These are phyloP conservation scores for Ectemnius continuus DNA, from an alignment of 2,888 invertebrate genomes.

Conservation along the genomic window DNA sequence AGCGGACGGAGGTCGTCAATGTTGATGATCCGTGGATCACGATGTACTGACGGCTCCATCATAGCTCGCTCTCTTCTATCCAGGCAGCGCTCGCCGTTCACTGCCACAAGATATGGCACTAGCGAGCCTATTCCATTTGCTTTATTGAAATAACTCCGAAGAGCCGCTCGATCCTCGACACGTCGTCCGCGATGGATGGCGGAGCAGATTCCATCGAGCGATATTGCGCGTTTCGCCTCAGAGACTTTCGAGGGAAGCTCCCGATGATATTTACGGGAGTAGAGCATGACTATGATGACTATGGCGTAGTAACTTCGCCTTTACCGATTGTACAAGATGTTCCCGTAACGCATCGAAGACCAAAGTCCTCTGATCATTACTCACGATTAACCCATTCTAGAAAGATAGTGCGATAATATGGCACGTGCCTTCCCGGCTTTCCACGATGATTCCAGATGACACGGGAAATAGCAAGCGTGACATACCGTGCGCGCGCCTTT, in stretches of 20 bases:
- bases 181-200: constrained; percentile 29
- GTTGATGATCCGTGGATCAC: constrained; percentile 77
- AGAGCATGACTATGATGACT: not conserved
- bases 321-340: not conserved
- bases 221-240: constrained; percentile 48
- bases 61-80: constrained; percentile 49
- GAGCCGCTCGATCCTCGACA: constrained; percentile 38
- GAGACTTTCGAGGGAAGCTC: constrained; percentile 2
- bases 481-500: constrained; percentile 29
- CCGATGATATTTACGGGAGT: constrained; percentile 8
- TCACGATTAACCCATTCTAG: not conserved
- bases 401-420: not conserved
- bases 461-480: constrained; percentile 16
- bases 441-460: constrained; percentile 2
- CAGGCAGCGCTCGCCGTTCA: constrained; percentile 47
- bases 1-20: constrained; percentile 76
- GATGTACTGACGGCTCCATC: constrained; percentile 73
- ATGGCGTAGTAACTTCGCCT: not conserved
- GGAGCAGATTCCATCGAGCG: constrained; percentile 31
- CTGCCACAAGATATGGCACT: constrained; percentile 53
- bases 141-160: constrained; percentile 69
- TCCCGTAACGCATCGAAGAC: not conserved
- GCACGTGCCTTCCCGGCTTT: not conserved
- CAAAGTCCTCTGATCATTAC: not conserved
- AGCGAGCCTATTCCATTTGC: constrained; percentile 58